These are phyloP conservation scores for Psettodes erumei DNA, from an alignment of 2,113 vertebrate species.

Conservation along the genomic window DNA sequence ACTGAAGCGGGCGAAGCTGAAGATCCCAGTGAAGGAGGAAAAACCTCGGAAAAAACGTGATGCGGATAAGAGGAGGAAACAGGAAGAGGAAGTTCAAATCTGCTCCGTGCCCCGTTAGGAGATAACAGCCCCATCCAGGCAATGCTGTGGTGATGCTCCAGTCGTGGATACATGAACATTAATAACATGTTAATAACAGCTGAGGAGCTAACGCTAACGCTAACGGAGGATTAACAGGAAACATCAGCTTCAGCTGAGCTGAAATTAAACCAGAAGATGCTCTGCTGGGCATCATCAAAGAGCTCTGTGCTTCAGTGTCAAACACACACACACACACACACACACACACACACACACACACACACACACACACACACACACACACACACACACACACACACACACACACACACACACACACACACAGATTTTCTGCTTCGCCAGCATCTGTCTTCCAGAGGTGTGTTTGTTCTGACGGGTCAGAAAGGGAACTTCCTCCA, in stretches of 20 bases:
- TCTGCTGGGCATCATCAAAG: neutral
- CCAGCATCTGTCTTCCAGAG: conserved; percentile 34
- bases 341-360: too few species aligned
- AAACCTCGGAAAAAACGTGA: neutral
- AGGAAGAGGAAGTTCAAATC: conserved; percentile 72
- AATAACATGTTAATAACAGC: too few species aligned
- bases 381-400: too few species aligned
- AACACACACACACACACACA: too few species aligned
- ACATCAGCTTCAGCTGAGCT: neutral
- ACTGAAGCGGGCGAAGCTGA: neutral
- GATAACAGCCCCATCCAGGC: conserved; percentile 34
- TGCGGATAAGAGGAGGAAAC: conserved; percentile 59
- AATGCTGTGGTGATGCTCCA: neutral
- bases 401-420: too few species aligned
- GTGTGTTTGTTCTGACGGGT: neutral
- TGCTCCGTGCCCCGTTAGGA: conserved; percentile 66
- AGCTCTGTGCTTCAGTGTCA: too few species aligned
- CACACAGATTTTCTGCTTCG: conserved; percentile 54
- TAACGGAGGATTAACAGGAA: too few species aligned
- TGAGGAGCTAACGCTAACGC: too few species aligned
- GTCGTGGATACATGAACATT: neutral
- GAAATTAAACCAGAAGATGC: neutral
- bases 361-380: too few species aligned
- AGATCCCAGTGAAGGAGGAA: conserved; percentile 4
- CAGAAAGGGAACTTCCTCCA: conserved; percentile 49